Conservation (phyloP, 2,797 vertebrate genomes). For the Lagorchestes hirsutus region DNA sequence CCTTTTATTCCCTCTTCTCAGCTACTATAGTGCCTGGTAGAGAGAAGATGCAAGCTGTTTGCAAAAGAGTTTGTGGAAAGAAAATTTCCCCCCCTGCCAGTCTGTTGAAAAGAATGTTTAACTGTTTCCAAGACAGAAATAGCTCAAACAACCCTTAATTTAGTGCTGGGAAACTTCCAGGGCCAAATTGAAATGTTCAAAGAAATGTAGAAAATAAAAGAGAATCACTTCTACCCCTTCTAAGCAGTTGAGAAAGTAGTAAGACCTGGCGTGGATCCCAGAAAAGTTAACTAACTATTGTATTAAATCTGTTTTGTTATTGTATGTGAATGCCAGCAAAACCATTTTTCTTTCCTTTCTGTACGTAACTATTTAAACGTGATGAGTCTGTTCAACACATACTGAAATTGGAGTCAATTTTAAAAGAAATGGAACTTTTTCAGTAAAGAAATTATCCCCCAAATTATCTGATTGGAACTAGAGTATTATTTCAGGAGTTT, state of each 20-base stretch:
- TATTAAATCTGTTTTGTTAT: not conserved
- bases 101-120: not conserved
- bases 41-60: not conserved
- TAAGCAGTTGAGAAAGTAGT: not conserved
- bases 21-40: not conserved
- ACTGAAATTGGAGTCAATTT: not conserved
- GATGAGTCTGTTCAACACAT: not conserved
- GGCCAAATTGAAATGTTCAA: not conserved
- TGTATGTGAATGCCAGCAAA: not conserved
- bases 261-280: not conserved
- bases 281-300: constrained; percentile 1
- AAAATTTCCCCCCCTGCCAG: not conserved
- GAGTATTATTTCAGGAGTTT: not conserved
- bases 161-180: not conserved
- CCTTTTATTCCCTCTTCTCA: not conserved
- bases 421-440: not conserved
- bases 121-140: not conserved
- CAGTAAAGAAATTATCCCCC: not conserved
- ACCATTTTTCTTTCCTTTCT: not conserved
- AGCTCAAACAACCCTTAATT: constrained; percentile 5
- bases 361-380: not conserved
- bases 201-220: not conserved
- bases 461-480: not conserved
- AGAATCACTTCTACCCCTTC: not conserved
- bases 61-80: not conserved